These are phyloP conservation scores for Eupithecia tripunctaria DNA, from an alignment of 2,888 invertebrate genomes.

Conservation along the genomic window DNA sequence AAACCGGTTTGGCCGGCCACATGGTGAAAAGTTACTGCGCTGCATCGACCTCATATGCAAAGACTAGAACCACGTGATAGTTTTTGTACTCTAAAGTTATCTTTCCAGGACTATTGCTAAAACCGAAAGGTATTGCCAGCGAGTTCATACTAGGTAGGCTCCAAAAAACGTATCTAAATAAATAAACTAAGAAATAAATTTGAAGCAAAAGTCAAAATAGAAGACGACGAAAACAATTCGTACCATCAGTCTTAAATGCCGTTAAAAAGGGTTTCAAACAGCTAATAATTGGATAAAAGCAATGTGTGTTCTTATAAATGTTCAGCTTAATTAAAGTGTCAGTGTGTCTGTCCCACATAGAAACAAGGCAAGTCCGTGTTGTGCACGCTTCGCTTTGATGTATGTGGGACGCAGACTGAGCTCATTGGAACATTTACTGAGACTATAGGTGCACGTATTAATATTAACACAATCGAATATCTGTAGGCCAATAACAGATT, in stretches of 20 bases:
- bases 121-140: neutral
- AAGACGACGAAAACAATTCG: neutral
- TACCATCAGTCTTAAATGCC: neutral
- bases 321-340: constrained; percentile 38
- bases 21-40: constrained; percentile 69
- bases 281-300: constrained; percentile 1
- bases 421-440: constrained; percentile 19
- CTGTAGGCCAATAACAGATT: neutral
- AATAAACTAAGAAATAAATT: neutral
- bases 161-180: neutral
- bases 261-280: neutral
- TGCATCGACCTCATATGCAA: constrained; percentile 41
- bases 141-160: neutral
- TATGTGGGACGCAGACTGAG: constrained; percentile 30
- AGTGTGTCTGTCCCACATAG: constrained; percentile 62
- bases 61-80: constrained; percentile 11
- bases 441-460: constrained; percentile 1
- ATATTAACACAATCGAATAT: neutral
- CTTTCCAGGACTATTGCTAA: neutral
- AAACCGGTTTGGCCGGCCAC: constrained; percentile 66
- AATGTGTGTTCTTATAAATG: constrained; percentile 15
- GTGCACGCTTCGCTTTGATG: constrained; percentile 40
- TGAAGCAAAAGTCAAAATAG: neutral
- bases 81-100: neutral
- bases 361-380: constrained; percentile 70